Percentiles rank a stretch among this genome's conserved stretches.
These are phyloP conservation scores for Hippocampus barbouri DNA, from an alignment of 2,113 vertebrate species.

Conservation along the genomic window DNA sequence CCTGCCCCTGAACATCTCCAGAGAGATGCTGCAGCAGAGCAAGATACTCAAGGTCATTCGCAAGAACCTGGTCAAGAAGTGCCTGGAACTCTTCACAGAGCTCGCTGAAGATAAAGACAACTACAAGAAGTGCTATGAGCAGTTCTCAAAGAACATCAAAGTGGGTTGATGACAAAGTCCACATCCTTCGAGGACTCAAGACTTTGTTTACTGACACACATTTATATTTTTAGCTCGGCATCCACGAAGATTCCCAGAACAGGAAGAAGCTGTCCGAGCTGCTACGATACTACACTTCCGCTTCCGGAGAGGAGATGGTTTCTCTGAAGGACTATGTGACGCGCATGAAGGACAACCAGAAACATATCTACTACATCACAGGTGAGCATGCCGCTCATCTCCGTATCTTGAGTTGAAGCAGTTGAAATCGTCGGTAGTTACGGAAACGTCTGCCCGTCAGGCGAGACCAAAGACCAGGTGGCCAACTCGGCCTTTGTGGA, in stretches of 20 bases:
- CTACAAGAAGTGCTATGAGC: conserved; percentile 94
- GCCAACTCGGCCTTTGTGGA: conserved; percentile 80
- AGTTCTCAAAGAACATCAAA: conserved; percentile 98
- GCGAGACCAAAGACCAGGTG: conserved; percentile 79
- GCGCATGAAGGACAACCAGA: conserved; percentile 97
- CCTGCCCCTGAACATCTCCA: conserved; percentile 92
- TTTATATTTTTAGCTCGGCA: conserved; percentile 80
- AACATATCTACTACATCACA: conserved; percentile 96
- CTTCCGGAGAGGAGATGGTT: conserved; percentile 92
- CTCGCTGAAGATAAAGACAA: conserved; percentile 94
- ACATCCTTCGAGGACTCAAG: background rate
- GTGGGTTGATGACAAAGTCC: conserved; percentile 59
- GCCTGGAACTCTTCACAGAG: conserved; percentile 90
- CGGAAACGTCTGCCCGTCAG: conserved; percentile 36
- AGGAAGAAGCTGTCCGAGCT: conserved; percentile 92
- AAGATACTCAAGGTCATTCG: conserved; percentile 97
- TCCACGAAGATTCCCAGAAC: conserved; percentile 95
- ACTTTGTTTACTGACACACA: background rate
- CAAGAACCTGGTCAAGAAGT: conserved; percentile 97
- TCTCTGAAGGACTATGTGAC: conserved; percentile 94
- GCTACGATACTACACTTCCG: conserved; percentile 88
- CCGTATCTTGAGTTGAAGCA: background rate
- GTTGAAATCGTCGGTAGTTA: background rate
- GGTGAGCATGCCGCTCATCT: conserved; percentile 65
- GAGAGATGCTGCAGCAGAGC: conserved; percentile 96